Evolutionary conservation across 2,797 vertebrate species (phyloP).

Genomic region (Fistularia tabacaria): DNA sequence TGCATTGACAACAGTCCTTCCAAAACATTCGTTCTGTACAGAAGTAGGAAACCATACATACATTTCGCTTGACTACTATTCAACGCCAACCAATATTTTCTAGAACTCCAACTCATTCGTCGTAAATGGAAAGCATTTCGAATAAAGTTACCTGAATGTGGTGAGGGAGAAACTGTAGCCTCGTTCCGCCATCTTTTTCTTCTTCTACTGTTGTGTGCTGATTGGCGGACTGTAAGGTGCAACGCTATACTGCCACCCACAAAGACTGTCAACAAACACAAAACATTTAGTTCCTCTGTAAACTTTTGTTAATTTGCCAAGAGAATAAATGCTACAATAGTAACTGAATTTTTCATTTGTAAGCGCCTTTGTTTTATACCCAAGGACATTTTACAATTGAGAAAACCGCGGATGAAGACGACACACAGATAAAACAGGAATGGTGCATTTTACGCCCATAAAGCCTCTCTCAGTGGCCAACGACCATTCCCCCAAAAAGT

Average conservation of each 20-base stretch:
- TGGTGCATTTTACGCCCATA: too few relatives aligned
- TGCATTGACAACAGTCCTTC: slow-evolving; percentile 42
- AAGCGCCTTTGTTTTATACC: too few relatives aligned
- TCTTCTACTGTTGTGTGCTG: slow-evolving; percentile 34
- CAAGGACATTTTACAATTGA: too few relatives aligned
- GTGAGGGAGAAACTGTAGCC: slow-evolving; percentile 97
- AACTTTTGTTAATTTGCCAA: too few relatives aligned
- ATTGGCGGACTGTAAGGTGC: not conserved
- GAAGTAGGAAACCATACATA: not conserved
- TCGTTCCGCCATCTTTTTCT: slow-evolving; percentile 88
- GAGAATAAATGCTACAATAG: too few relatives aligned
- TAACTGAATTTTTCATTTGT: too few relatives aligned
- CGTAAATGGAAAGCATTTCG: slow-evolving; percentile 9
- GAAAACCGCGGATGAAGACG: too few relatives aligned
- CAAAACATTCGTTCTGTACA: not conserved
- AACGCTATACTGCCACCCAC: slow-evolving; percentile 29
- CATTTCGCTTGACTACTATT: accelerated
- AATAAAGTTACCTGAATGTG: slow-evolving; percentile 87
- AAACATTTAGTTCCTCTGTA: too few relatives aligned
- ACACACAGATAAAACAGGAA: too few relatives aligned
- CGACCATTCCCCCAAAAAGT: too few relatives aligned
- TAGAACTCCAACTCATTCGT: accelerated
- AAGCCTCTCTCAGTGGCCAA: too few relatives aligned
- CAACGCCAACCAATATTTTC: accelerated
- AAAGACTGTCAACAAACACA: not conserved